Percentiles rank a stretch among this genome's conserved stretches.
These are phyloP conservation scores for Drosophila mayri DNA, from an alignment of 1,140 invertebrate genomes.

Conservation along the genomic window DNA sequence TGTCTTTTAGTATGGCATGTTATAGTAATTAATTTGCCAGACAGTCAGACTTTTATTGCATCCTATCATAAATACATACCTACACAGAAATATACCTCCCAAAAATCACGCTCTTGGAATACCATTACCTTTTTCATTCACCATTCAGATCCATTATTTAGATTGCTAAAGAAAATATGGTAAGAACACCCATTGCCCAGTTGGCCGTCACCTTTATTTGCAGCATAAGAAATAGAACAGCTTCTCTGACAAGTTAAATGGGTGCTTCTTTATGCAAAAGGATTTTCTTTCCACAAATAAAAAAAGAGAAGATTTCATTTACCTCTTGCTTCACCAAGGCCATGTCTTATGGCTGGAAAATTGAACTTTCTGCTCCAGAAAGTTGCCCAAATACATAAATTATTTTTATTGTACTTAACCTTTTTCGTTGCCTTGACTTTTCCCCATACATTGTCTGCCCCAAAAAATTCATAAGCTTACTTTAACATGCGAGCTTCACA, in stretches of 20 bases:
- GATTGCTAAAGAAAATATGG: conserved; percentile 22
- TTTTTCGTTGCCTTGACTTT: conserved; percentile 45
- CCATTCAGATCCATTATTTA: conserved; percentile 4
- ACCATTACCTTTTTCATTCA: no score
- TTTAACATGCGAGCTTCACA: conserved; percentile 31
- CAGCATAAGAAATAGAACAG: conserved; percentile 1
- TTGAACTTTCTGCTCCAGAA: conserved; percentile 39
- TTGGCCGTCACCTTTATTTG: conserved; percentile 3
- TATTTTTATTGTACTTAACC: conserved; percentile 56
- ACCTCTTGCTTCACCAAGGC: conserved; percentile 22
- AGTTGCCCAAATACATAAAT: conserved; percentile 50
- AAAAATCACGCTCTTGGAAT: not conserved
- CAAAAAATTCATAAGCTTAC: conserved; percentile 48
- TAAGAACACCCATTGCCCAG: conserved; percentile 2
- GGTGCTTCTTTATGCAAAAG: conserved; percentile 30
- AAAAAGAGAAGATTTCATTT: conserved; percentile 24
- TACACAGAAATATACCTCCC: no score
- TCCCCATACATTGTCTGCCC: conserved; percentile 20
- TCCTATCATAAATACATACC: not conserved
- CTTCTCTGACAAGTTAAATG: conserved; percentile 18
- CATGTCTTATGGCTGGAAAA: conserved; percentile 13
- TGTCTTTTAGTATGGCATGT: not conserved
- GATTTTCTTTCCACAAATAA: conserved; percentile 7
- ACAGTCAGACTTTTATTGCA: not conserved
- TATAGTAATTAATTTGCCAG: not conserved